Evolutionary conservation across 2,797 vertebrate genomes (phyloP).

Genomic region (Gobionotothen gibberifrons): DNA sequence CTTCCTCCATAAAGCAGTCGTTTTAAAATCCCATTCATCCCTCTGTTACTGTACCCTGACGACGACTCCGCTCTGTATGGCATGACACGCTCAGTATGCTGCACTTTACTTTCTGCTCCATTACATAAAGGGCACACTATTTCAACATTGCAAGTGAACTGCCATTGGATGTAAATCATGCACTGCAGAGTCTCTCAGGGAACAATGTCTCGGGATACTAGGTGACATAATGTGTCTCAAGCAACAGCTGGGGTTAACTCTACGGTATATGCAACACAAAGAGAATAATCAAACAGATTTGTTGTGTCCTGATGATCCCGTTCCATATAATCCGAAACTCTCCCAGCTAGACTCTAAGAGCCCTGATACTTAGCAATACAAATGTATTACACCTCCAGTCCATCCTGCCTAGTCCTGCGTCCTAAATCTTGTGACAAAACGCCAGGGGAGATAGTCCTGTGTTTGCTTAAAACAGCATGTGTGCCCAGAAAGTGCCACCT

Average conservation of each 20-base stretch:
- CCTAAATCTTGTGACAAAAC: slow-evolving; percentile 55
- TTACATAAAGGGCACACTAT: slow-evolving; percentile 3
- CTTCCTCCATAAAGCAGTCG: neutral
- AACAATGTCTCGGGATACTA: neutral
- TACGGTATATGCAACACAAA: neutral
- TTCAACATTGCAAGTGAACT: neutral
- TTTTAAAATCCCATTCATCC: slow-evolving; percentile 1
- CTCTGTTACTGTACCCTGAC: neutral
- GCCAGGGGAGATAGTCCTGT: slow-evolving; percentile 58
- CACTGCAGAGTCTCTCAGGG: neutral
- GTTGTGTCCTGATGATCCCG: too few relatives aligned
- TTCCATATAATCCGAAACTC: too few relatives aligned
- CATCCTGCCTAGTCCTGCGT: slow-evolving; percentile 15
- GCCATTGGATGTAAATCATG: slow-evolving; percentile 1
- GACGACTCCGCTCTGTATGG: neutral
- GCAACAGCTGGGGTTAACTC: neutral
- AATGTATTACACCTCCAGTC: slow-evolving; percentile 41
- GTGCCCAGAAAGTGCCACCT: slow-evolving; percentile 72
- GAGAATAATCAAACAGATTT: neutral
- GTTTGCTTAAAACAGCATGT: slow-evolving; percentile 73
- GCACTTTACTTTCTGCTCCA: slow-evolving; percentile 14
- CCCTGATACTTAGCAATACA: slow-evolving; percentile 26
- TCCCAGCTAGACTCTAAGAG: neutral
- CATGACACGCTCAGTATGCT: neutral
- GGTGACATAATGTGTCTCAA: neutral